phyloP scores from a whole-genome alignment of 2,888 invertebrate genomes.

The Leucania comma region DNA sequence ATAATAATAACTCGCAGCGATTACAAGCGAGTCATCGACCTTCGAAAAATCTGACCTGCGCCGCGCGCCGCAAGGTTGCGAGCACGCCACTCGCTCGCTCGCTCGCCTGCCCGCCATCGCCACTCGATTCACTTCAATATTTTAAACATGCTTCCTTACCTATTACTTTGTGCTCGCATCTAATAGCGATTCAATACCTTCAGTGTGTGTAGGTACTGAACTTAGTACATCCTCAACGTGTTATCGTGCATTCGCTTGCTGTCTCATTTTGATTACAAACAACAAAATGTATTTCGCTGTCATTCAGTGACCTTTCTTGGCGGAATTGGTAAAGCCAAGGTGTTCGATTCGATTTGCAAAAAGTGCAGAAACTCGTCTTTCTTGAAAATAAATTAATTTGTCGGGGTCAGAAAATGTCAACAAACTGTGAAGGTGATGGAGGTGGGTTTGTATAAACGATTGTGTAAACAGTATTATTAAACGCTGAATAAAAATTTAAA shows the following conservation, averaged over 20 bases:
- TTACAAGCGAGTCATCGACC: slow-evolving; percentile 89
- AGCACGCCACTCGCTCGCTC: slow-evolving; percentile 59
- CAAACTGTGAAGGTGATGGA: slow-evolving; percentile 79
- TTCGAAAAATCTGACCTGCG: slow-evolving; percentile 90
- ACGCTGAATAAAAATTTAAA: slow-evolving; percentile 36
- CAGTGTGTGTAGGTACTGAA: slow-evolving; percentile 46
- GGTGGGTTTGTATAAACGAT: slow-evolving; percentile 54
- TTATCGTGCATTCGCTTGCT: slow-evolving; percentile 81
- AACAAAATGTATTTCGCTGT: slow-evolving; percentile 65
- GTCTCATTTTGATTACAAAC: slow-evolving; percentile 62
- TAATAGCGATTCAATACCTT: slow-evolving; percentile 40
- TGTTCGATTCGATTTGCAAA: slow-evolving; percentile 76
- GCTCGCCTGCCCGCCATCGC: slow-evolving; percentile 55
- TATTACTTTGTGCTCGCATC: slow-evolving; percentile 37
- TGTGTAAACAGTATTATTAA: slow-evolving; percentile 52
- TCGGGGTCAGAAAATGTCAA: slow-evolving; percentile 79
- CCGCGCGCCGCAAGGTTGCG: slow-evolving; percentile 87
- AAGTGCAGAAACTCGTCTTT: slow-evolving; percentile 80
- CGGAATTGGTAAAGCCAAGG: slow-evolving; percentile 78
- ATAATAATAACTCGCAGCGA: slow-evolving; percentile 86
- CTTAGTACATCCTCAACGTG: slow-evolving; percentile 47
- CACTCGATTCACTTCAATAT: slow-evolving; percentile 64
- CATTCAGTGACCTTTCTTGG: slow-evolving; percentile 79
- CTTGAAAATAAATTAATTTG: slow-evolving; percentile 69
- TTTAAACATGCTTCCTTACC: slow-evolving; percentile 58